Evolutionary conservation across 2,797 vertebrate genomes (phyloP).

Genomic region (Acanthopagrus latus): DNA sequence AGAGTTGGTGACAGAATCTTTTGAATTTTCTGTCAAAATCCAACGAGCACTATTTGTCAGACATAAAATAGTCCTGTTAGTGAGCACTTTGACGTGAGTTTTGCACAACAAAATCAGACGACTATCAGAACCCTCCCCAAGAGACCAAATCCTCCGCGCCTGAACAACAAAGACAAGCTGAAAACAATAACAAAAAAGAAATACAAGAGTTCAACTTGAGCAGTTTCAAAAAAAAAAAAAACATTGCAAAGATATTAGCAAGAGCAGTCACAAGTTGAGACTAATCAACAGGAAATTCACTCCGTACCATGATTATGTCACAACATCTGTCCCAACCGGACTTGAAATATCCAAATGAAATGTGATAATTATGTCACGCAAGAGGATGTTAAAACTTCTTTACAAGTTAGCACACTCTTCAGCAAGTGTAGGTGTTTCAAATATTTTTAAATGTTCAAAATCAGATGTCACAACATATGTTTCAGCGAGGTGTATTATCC

Average conservation of each 20-base stretch:
- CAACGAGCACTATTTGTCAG: constrained; percentile 20
- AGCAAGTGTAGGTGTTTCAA: too few relatives aligned
- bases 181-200: neutral
- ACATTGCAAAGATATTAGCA: neutral
- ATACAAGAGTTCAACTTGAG: neutral
- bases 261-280: neutral
- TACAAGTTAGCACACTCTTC: neutral
- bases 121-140: neutral
- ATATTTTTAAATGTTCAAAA: too few relatives aligned
- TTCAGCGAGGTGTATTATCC: too few relatives aligned
- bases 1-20: neutral
- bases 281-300: constrained; percentile 1
- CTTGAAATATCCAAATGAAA: neutral
- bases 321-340: neutral
- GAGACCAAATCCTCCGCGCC: neutral
- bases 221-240: neutral
- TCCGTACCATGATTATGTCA: neutral
- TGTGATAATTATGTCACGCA: neutral
- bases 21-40: neutral
- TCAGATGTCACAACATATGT: too few relatives aligned
- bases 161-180: neutral
- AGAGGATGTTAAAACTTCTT: too few relatives aligned
- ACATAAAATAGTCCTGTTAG: neutral
- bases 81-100: neutral
- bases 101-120: neutral